Base-by-base conservation (phyloP, 2,888 invertebrate genomes). In the Druceiella hillmani region DNA sequence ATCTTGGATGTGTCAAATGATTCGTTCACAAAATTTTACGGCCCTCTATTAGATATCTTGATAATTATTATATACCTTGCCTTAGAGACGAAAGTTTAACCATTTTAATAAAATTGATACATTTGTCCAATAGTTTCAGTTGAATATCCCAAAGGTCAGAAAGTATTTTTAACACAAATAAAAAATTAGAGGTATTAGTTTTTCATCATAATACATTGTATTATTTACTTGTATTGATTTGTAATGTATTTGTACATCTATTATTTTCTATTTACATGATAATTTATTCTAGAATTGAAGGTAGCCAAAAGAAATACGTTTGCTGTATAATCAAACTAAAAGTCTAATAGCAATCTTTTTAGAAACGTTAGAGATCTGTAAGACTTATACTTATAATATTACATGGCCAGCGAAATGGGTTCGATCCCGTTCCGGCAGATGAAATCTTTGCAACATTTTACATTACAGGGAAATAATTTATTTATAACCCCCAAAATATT, bases 181-280 rank as follows among this genome's bases (percentile, higher is more conserved):
- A 76, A 44, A 83, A 83, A 56, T 72, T 93, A 41, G 80, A 82
- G 11, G 84, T 83, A 17, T 64, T 93, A 49, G 88, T 87, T 51
- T 64, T 92, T 61, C 92, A 92, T 66, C 84, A 86, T 59, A 93
- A 93, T 64, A 79, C 79, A n/a, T n/a, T n/a, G n/a, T n/a, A n/a
- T n/a, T n/a, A n/a, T n/a, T n/a, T n/a, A n/a, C n/a, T n/a, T n/a
- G n/a, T n/a, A n/a, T n/a, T n/a, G n/a, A n/a, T n/a, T n/a, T n/a
- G n/a, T n/a, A n/a, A n/a, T n/a, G n/a, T n/a, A n/a, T n/a, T n/a
- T n/a, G n/a, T n/a, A n/a, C n/a, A n/a, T n/a, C n/a, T n/a, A n/a
- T n/a, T 62, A 83, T 93, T 50, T 75, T 75, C 35, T 82, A 85
- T 51, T 66, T 89, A 47, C 83, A 87, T 55, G 82, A 84, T 33